Evolutionary conservation across 2,113 vertebrate species (phyloP), one percentile per base, ranked within the genome.

Genomic region (Odobenus rosmarus): DNA sequence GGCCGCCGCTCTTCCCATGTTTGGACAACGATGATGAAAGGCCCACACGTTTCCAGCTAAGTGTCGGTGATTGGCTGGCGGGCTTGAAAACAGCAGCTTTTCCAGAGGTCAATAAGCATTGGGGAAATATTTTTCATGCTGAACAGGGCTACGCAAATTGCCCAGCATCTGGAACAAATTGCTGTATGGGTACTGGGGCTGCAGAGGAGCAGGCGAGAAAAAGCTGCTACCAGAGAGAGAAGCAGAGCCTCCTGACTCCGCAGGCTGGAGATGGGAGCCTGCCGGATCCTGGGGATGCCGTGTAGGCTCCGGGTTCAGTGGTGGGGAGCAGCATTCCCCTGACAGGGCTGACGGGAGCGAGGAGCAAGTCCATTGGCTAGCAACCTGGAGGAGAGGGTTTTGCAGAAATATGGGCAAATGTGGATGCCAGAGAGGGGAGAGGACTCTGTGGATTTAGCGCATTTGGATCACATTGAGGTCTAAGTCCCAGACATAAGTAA

Each of bases 131-230:
- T 96, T 94, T 90, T 96, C 92, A 88, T 94, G 84, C 76, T 71
- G 92, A 96, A 87, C 92, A 94, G 92, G 80, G 69, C 62, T 77
- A 84, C 2, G 24, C 62, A 96, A 88, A 97, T 97, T 90, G 53
- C 69, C 59, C 12, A 42, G 95, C 93, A 88, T 96, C 92, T 97
- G 95, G 93, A 93, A 93, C 90, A 93, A 95, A 96, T 88, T 93
- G 69, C 77, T 61, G n/a, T 67, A 3, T 51, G 84, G 88, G 55
- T 95, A 87, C 93, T 84, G 82, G 81, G 86, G 71, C 24, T 92
- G 59, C 74, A 71, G 51, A 91, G 13, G 18, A 89, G 57, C 36
- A 10, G 93, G n/a, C 2, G 16, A 88, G 80, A 74, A 80, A 86
- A 95, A 57, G 55, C 42, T 95, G 62, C 39, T 1, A 4, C 39